A percentile compares a stretch with the other conserved stretches of the same genome.
Conservation (phyloP, 2,888 invertebrate genomes). For the Pyrrhia umbra region DNA sequence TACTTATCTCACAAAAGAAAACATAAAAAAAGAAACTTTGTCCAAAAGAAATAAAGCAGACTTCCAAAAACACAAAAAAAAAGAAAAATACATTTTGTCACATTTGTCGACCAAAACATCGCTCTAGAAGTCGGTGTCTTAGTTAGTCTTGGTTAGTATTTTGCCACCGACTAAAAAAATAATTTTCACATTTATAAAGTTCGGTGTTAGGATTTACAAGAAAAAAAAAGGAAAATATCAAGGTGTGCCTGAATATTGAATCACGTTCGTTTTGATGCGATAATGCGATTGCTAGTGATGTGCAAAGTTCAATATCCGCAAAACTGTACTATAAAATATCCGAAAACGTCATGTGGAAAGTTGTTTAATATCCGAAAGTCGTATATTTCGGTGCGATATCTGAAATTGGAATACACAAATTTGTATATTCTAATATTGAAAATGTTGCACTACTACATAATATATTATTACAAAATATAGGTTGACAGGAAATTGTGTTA, state of each 20-base stretch:
- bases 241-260: constrained; percentile 19
- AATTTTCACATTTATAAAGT: too few species aligned
- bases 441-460: neutral
- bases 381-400: constrained; percentile 29
- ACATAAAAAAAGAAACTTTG: too few species aligned
- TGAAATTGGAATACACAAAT: constrained; percentile 24
- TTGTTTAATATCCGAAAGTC: constrained; percentile 50
- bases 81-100: too few species aligned
- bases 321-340: constrained; percentile 30
- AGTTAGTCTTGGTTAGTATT: too few species aligned
- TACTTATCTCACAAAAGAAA: too few species aligned
- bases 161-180: too few species aligned
- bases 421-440: constrained; percentile 12
- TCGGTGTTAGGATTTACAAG: too few species aligned
- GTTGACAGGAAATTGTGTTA: too few species aligned
- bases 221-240: constrained; percentile 10
- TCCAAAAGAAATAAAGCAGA: too few species aligned
- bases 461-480: neutral
- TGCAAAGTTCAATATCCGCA: constrained; percentile 38
- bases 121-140: too few species aligned
- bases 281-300: constrained; percentile 45
- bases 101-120: too few species aligned
- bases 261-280: constrained; percentile 20
- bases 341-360: neutral
- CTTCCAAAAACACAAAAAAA: too few species aligned